phyloP scores from a whole-genome alignment of 1,140 invertebrate species.

The Calycopis cecrops region DNA sequence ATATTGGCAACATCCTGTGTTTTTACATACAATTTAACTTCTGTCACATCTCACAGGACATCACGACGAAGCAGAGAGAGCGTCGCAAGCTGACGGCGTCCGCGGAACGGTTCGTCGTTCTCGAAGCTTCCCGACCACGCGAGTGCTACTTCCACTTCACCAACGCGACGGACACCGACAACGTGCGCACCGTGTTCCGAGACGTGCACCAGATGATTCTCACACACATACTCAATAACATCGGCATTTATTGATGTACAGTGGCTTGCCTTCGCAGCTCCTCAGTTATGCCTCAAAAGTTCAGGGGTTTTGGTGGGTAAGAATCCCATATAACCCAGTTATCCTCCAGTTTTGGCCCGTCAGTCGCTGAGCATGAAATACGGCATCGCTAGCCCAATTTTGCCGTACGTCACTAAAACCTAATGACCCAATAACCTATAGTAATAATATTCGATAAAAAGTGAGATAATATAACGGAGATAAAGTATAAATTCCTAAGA shows the following conservation, averaged over 20 bases:
- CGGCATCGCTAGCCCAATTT: no score
- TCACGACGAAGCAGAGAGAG: constrained; percentile 47
- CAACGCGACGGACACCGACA: constrained; percentile 83
- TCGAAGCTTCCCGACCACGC: constrained; percentile 48
- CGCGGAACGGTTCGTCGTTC: constrained; percentile 42
- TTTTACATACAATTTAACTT: no score
- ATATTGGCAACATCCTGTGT: no score
- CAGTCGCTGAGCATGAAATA: no score
- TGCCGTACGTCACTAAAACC: no score
- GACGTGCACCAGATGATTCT: constrained; percentile 84
- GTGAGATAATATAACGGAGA: no score
- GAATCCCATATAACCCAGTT: no score
- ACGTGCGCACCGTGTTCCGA: constrained; percentile 81
- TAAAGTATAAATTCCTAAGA: no score
- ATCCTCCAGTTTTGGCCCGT: no score
- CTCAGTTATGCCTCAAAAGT: background rate
- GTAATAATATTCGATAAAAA: no score
- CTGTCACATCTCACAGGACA: constrained; percentile 34
- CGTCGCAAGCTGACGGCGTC: constrained; percentile 33
- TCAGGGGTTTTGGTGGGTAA: no score
- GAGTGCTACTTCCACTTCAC: constrained; percentile 84
- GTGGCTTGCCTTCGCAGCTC: background rate
- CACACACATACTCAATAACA: constrained; percentile 70
- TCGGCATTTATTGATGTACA: constrained; percentile 56
- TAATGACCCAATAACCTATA: no score